phyloP scores from a whole-genome alignment of 1,140 invertebrate genomes.

The Rhagoletis pomonella region DNA sequence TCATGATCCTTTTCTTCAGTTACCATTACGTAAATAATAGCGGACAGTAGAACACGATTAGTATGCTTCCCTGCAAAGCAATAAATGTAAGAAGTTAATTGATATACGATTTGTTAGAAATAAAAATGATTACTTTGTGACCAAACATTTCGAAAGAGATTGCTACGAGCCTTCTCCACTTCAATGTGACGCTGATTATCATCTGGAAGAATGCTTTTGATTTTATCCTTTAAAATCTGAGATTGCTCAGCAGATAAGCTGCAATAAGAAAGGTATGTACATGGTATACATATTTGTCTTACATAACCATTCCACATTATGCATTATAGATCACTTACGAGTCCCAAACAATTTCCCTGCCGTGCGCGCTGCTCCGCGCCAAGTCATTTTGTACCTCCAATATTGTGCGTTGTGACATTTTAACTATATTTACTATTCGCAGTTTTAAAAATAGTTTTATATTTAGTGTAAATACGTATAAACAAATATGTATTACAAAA shows the following conservation, averaged over 20 bases:
- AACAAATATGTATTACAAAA: not conserved
- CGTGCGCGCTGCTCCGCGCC: slow-evolving; percentile 62
- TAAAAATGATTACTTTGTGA: slow-evolving; percentile 60
- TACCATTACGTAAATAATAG: slow-evolving; percentile 70
- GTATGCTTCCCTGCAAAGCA: slow-evolving; percentile 65
- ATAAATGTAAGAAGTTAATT: not conserved
- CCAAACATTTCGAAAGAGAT: slow-evolving; percentile 67
- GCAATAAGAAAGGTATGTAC: not conserved
- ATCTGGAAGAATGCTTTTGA: slow-evolving; percentile 61
- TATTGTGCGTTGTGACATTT: slow-evolving; percentile 59
- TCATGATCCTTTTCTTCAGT: slow-evolving; percentile 59
- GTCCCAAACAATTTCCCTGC: slow-evolving; percentile 70
- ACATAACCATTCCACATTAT: not conserved
- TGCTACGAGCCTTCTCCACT: slow-evolving; percentile 59
- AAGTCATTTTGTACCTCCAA: slow-evolving; percentile 69
- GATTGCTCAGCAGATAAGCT: slow-evolving; percentile 63
- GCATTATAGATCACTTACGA: slow-evolving; percentile 60
- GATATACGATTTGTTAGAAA: too few relatives aligned
- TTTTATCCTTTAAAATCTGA: slow-evolving; percentile 64
- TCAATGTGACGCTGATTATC: slow-evolving; percentile 53
- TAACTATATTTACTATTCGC: not conserved
- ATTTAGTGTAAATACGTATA: too few relatives aligned
- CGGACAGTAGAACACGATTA: slow-evolving; percentile 65
- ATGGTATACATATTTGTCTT: not conserved
- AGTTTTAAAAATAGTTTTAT: too few relatives aligned